Evolutionary conservation across 2,797 vertebrate genomes (phyloP), one percentile per base, ranked within the genome.

Genomic region (Periparus ater): DNA sequence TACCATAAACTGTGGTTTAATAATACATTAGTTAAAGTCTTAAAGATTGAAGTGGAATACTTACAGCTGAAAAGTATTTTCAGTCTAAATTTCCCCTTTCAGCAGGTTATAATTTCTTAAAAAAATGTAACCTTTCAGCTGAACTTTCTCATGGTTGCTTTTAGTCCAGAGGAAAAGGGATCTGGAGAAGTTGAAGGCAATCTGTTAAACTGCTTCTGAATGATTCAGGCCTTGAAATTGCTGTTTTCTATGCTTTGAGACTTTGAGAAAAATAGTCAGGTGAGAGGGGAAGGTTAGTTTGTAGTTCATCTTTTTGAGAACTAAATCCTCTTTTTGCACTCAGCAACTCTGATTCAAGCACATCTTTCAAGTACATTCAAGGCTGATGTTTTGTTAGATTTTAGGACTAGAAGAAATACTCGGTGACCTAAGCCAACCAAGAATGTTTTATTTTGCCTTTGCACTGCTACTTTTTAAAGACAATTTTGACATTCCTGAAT

Each of bases 21-120:
- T 95, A 89, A 94, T 94, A 36, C 38, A 91, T 92, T 89, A 84
- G 73, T 55, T 91, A 78, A 88, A 88, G 26, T 67, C 71, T 81
- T 93, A 89, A 88, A 95, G 80, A 81, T 65, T 85, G 48, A 94
- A 89, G 22, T 47, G 60, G 20, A 92, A 50, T 77, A 67, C 34
- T 83, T 77, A 66, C 62, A 32, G 51, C 57, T 88, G 47, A 51
- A 94, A 94, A 90, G 23, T 34, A 38, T 75, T 85, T 89, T 82
- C 21, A 53, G 70, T 88, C 58, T 87, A 71, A 77, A 65, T 38
- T 34, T 65, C 47, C 17, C 8, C n/a, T 55, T 89, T 63, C 58
- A 78, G 42, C 50, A 91, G 36, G 29, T 74, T 91, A 21, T 70
- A n/a, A 18, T 47, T 84, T 91, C 70, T 84, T 42, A 1, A 0